Conservation (phyloP, 2,797 vertebrate species). For the Holocentrus rufus region DNA sequence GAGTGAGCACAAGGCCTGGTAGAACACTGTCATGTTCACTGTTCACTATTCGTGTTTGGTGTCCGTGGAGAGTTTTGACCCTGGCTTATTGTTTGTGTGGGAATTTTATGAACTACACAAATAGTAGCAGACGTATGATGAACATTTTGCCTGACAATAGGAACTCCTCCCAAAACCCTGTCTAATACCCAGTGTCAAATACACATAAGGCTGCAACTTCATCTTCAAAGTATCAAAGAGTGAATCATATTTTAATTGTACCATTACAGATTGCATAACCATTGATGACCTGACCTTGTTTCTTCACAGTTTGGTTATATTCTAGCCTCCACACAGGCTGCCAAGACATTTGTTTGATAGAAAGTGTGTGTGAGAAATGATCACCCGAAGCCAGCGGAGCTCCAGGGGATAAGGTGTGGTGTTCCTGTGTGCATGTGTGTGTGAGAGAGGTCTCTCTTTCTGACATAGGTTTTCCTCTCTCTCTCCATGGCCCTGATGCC, state of each 20-base stretch:
- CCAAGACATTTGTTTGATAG: too few relatives aligned
- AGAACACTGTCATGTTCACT: slow-evolving; percentile 72
- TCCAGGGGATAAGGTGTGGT: too few relatives aligned
- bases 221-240: background rate
- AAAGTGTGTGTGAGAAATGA: too few relatives aligned
- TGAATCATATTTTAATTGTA: background rate
- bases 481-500: slow-evolving; percentile 29
- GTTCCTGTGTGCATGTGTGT: background rate
- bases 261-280: too few relatives aligned
- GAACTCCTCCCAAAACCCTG: background rate
- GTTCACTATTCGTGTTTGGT: slow-evolving; percentile 38
- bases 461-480: background rate
- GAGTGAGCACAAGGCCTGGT: slow-evolving; percentile 83
- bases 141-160: background rate
- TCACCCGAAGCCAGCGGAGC: too few relatives aligned
- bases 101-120: slow-evolving; percentile 24
- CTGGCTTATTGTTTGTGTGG: slow-evolving; percentile 12
- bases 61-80: slow-evolving; percentile 29
- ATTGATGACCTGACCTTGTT: too few relatives aligned
- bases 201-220: background rate
- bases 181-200: background rate
- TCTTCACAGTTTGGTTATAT: too few relatives aligned
- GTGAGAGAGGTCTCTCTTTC: slow-evolving; percentile 2
- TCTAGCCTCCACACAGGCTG: too few relatives aligned
- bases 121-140: slow-evolving; percentile 6